These are phyloP conservation scores for Ammodytes dubius DNA, from an alignment of 2,113 vertebrate species.

Conservation along the genomic window DNA sequence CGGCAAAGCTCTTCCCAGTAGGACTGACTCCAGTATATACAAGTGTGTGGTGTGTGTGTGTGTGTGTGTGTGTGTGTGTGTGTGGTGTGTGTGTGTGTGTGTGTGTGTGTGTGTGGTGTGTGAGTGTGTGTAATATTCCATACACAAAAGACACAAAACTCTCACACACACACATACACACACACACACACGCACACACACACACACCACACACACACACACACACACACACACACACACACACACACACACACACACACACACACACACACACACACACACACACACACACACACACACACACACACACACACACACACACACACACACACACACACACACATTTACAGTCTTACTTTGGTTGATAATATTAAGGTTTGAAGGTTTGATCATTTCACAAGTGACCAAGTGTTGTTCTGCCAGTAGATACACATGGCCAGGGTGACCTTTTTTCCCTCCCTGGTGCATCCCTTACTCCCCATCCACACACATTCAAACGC, in stretches of 20 bases:
- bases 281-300: too few species aligned
- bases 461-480: neutral
- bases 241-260: neutral
- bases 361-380: neutral
- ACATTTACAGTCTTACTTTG: neutral
- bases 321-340: neutral
- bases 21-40: constrained; percentile 10
- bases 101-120: constrained; percentile 1
- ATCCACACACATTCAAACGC: neutral
- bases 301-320: neutral
- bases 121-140: neutral
- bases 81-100: constrained; percentile 30
- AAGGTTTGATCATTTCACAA: neutral
- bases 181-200: too few species aligned
- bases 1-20: constrained; percentile 37
- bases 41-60: constrained; percentile 13
- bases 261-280: too few species aligned
- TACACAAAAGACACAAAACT: neutral
- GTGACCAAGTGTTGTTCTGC: neutral
- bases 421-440: neutral
- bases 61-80: constrained; percentile 17
- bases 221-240: neutral
- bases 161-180: neutral
- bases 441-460: neutral
- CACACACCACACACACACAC: too few species aligned